These are phyloP conservation scores for Aspidoscelis tigris DNA, from an alignment of 2,113 vertebrate genomes.

Conservation along the genomic window DNA sequence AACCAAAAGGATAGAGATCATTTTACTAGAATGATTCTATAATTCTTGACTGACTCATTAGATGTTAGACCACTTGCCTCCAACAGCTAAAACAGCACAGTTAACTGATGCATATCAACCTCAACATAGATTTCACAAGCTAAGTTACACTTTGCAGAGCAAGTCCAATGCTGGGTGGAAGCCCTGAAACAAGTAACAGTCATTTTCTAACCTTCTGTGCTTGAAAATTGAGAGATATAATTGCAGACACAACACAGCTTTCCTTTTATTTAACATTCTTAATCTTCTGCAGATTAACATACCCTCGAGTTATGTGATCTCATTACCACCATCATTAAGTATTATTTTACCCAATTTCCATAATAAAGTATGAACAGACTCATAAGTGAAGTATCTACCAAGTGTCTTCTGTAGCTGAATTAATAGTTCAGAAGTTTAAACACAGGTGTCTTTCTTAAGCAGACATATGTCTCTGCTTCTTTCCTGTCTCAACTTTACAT, in stretches of 20 bases:
- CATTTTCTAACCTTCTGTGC: neutral
- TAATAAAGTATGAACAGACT: neutral
- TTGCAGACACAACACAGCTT: neutral
- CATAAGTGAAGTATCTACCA: neutral
- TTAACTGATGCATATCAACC: neutral
- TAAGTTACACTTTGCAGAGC: no score
- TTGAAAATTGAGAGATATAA: constrained; percentile 11
- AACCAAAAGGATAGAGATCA: no score
- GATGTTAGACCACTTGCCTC: no score
- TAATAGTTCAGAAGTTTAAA: neutral
- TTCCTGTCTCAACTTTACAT: neutral
- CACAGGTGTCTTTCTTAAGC: neutral
- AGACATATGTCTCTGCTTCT: neutral
- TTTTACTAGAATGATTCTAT: no score
- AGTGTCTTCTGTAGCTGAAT: neutral
- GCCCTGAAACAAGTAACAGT: neutral
- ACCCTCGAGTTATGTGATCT: constrained; percentile 18
- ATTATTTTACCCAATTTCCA: constrained; percentile 39
- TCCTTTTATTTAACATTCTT: constrained; percentile 29
- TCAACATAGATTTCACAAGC: neutral
- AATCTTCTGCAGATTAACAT: constrained; percentile 33
- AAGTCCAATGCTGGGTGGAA: neutral
- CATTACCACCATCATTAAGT: constrained; percentile 34
- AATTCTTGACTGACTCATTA: no score
- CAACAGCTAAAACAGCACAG: no score